Evolutionary conservation across 2,888 invertebrate species (phyloP).

Genomic region (Oscheius myriophilus): DNA sequence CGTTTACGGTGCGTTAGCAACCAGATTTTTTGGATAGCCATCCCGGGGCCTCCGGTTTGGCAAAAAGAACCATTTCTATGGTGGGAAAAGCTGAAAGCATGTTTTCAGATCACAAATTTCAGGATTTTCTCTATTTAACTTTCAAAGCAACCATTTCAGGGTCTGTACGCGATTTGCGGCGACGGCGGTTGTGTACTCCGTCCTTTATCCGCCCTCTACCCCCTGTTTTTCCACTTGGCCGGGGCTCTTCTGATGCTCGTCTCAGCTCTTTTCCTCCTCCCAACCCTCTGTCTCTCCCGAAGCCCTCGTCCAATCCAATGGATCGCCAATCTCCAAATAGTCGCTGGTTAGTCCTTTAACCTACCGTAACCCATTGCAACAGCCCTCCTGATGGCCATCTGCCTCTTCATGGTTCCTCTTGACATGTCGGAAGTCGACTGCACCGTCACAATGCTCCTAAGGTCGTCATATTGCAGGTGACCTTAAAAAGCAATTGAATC

Average conservation of each 20-base stretch:
- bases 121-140: no score
- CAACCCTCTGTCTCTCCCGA: conserved; percentile 17
- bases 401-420: conserved; percentile 22
- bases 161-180: conserved; percentile 21
- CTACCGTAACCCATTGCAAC: neutral
- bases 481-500: neutral
- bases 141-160: conserved; percentile 13
- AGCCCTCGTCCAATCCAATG: conserved; percentile 25
- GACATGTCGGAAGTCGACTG: conserved; percentile 32
- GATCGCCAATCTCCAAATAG: conserved; percentile 28
- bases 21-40: no score
- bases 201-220: conserved; percentile 12
- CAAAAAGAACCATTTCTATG: no score
- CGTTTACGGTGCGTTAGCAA: no score
- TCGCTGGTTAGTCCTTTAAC: conserved; percentile 11
- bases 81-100: no score
- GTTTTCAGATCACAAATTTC: no score
- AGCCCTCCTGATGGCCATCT: conserved; percentile 24
- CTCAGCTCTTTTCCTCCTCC: conserved; percentile 23
- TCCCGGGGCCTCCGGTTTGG: no score
- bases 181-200: conserved; percentile 26
- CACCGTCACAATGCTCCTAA: conserved; percentile 25
- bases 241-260: conserved; percentile 26
- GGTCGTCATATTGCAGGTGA: conserved; percentile 30
- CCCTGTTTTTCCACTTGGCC: conserved; percentile 20